phyloP scores from a whole-genome alignment of 2,797 vertebrate genomes.

The Momotus momota region DNA sequence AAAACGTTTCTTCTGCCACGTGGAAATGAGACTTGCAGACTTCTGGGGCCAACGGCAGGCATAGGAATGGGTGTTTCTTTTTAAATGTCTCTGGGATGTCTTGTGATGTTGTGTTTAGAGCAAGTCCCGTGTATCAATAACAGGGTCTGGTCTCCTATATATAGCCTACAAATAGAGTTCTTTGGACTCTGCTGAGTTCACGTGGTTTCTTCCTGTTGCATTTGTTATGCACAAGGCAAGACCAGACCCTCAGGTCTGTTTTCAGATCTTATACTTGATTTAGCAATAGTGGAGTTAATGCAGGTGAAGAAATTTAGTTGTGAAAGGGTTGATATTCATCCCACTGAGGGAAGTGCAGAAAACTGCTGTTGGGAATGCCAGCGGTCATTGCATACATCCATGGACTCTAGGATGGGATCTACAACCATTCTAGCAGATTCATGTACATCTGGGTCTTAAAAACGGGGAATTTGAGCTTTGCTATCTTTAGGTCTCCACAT shows the following conservation, averaged over 20 bases:
- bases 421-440: neutral
- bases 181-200: neutral
- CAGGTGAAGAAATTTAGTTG: neutral
- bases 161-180: rapidly evolving
- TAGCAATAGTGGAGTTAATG: neutral
- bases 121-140: rapidly evolving
- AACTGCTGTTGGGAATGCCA: neutral
- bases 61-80: neutral
- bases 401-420: neutral
- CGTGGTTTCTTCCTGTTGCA: neutral
- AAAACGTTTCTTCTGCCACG: neutral
- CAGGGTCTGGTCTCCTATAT: neutral
- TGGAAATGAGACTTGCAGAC: neutral
- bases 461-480: neutral
- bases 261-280: neutral
- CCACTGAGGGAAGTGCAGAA: neutral
- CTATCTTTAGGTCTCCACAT: neutral
- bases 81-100: neutral
- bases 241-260: neutral
- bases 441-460: neutral
- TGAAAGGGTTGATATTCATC: neutral
- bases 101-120: neutral
- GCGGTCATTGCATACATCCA: neutral
- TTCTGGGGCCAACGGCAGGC: neutral
- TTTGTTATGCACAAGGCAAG: neutral